Evolutionary conservation across 1,140 invertebrate genomes (phyloP).

Genomic region (Mamestra configurata): DNA sequence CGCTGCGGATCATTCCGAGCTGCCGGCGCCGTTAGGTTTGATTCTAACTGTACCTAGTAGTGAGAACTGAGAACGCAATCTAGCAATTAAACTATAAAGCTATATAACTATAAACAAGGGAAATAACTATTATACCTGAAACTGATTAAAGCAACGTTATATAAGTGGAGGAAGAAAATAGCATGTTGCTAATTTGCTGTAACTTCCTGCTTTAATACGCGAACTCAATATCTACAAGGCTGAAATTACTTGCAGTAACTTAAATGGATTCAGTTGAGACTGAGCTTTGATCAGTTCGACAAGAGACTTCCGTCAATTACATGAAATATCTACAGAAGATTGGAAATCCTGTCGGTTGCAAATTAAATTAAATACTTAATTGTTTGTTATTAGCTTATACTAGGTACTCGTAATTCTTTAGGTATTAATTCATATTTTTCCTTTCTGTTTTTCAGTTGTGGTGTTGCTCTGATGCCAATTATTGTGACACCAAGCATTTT

Average conservation of each 20-base stretch:
- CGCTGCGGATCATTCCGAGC: too few species aligned
- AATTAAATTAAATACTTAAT: too few species aligned
- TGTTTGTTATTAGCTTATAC: too few species aligned
- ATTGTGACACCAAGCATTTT: too few species aligned
- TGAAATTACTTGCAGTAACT: background rate
- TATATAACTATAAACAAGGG: conserved; percentile 18
- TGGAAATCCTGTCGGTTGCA: too few species aligned
- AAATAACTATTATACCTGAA: conserved; percentile 41
- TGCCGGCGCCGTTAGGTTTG: too few species aligned
- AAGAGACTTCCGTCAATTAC: background rate
- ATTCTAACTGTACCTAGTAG: background rate
- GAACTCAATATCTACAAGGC: too few species aligned
- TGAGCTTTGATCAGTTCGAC: background rate
- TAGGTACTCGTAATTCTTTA: too few species aligned
- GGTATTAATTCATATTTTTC: too few species aligned
- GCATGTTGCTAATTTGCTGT: conserved; percentile 16
- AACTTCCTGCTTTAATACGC: conserved; percentile 12
- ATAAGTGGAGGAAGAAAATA: background rate
- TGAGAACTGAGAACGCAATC: conserved; percentile 7
- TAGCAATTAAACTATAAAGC: conserved; percentile 35
- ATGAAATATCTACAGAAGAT: too few species aligned
- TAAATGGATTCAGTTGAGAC: background rate
- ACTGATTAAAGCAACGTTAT: conserved; percentile 19
- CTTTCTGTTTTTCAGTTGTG: too few species aligned
- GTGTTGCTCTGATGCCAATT: too few species aligned